Conservation (phyloP, 2,113 vertebrate species). For the Myanophis thanlyinensis region DNA sequence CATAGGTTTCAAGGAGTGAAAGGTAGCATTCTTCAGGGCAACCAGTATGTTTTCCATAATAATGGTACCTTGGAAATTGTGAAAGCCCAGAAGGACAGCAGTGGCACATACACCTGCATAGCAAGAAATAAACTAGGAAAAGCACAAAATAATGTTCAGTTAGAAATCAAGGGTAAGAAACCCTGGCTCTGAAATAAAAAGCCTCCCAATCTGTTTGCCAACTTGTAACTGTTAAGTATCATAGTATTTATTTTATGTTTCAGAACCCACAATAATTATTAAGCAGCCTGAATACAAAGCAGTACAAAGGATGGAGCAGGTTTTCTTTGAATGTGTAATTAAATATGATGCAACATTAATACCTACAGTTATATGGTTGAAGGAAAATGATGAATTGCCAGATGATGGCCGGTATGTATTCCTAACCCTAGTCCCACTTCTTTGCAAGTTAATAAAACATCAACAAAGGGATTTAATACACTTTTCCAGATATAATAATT, state of each 20-base stretch:
- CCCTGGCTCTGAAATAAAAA: background rate
- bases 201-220: background rate
- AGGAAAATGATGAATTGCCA: conserved; percentile 83
- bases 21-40: conserved; percentile 80
- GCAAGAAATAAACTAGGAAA: conserved; percentile 85
- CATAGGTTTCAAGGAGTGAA: conserved; percentile 89
- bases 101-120: conserved; percentile 88
- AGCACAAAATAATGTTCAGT: conserved; percentile 83
- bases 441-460: background rate
- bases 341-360: conserved; percentile 86
- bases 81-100: conserved; percentile 77
- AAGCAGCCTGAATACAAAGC: conserved; percentile 86
- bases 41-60: conserved; percentile 81
- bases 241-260: conserved; percentile 64
- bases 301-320: conserved; percentile 80
- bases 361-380: conserved; percentile 84
- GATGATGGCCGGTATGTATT: conserved; percentile 82
- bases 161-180: conserved; percentile 94
- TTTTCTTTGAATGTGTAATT: conserved; percentile 89
- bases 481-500: background rate
- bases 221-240: conserved; percentile 35
- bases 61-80: conserved; percentile 93
- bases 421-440: background rate
- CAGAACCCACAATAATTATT: conserved; percentile 92
- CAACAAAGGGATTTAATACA: background rate